Evolutionary conservation across 1,140 invertebrate species (phyloP), one percentile per base, ranked within the genome.

Genomic region (Diabrotica virgifera): DNA sequence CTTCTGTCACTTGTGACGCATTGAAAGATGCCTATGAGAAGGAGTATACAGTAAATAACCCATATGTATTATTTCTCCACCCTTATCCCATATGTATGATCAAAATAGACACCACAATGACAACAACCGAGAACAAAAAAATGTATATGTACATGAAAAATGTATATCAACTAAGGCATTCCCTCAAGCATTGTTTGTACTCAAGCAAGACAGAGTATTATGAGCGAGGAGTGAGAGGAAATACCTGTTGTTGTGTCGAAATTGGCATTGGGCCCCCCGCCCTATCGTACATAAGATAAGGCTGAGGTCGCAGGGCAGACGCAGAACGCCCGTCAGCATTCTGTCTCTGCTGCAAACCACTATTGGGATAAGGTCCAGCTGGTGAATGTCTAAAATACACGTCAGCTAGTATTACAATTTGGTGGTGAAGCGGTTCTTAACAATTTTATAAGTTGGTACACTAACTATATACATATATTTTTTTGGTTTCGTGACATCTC

Each of bases 231-330:
- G 51, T 13, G 10, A 55, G 38, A 58, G 38, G 61, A 67, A 62
- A 64, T 72, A 77, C 75, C 75, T 76, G 76, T 77, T 74, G 72
- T 52, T 71, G 71, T 57, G 72, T 68, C 36, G 70, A 71, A 24
- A 24, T 24, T 24, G 24, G 24, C 24, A n/a, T n/a, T 24, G 71
- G 60, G n/a, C 65, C 65, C 13, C 67, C 67, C 63, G 65, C 52
- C 35, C 69, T 68, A 64, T 70, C 69, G 62, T 68, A 70, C 61
- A 67, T 52, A 14, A 65, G 65, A 59, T 67, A 67, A 52, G 64
- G 46, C 63, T 74, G 74, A 58, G 71, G 67, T 37, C 76, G 69
- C 12, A 72, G 75, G 24, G 69, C 70, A 58, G 74, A 71, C 36
- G 68, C 70, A 58, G 74, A 71, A 58, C 74, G 69, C 62, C 74